Percentiles rank a stretch among this genome's conserved stretches.
Evolutionary conservation across 92 coral and sea anemone genomes (phyloP).

Genomic region (Epizoanthus illoricatus): DNA sequence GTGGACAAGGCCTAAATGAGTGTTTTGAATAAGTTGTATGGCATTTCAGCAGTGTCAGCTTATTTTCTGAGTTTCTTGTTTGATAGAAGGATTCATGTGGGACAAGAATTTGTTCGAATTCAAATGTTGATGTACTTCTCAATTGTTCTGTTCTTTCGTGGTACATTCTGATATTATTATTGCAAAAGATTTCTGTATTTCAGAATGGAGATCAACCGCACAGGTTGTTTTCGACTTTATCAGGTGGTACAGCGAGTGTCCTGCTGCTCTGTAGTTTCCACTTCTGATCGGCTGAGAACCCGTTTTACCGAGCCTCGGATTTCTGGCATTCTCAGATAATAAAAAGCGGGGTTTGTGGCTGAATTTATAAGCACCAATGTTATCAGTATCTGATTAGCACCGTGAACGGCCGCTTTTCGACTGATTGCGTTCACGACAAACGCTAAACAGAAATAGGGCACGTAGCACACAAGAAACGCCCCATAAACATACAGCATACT

Average conservation of each 20-base stretch:
- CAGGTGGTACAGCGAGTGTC: background rate
- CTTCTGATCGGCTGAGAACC: conserved; percentile 4
- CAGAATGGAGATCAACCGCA: too few species aligned
- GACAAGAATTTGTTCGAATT: too few species aligned
- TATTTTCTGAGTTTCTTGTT: too few species aligned
- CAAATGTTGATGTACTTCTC: too few species aligned
- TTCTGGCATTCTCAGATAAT: conserved; percentile 23
- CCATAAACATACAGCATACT: conserved; percentile 26
- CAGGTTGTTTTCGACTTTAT: background rate
- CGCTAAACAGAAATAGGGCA: conserved; percentile 26
- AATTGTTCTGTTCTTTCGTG: too few species aligned
- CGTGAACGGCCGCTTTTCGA: conserved; percentile 15
- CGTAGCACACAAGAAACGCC: conserved; percentile 22
- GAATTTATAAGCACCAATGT: conserved; percentile 21
- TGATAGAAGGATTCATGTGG: too few species aligned
- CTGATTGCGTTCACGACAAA: conserved; percentile 30
- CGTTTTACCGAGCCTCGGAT: conserved; percentile 23
- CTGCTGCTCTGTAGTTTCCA: conserved; percentile 8
- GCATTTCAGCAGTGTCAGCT: too few species aligned
- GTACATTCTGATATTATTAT: too few species aligned
- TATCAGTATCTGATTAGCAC: conserved; percentile 20
- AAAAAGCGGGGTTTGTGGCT: conserved; percentile 1
- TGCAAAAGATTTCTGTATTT: too few species aligned
- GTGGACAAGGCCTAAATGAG: too few species aligned
- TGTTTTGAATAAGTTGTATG: too few species aligned